Conservation (phyloP, 1,140 invertebrate genomes). For the Drosophila guanche region DNA sequence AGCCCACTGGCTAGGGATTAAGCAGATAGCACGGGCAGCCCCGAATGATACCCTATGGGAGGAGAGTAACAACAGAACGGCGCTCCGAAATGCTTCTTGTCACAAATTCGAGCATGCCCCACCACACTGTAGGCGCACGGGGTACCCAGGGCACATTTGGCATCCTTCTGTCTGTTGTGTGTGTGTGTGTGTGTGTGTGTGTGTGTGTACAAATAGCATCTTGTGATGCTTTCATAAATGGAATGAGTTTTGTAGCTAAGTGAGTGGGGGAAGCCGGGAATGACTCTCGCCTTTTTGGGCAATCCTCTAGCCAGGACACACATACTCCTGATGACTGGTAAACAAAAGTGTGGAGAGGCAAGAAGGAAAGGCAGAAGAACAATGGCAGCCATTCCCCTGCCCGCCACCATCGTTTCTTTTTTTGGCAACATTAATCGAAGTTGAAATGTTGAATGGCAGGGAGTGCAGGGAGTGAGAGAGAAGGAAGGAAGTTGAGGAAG, state of each 20-base stretch:
- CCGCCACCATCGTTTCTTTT: conserved; percentile 15
- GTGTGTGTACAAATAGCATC: too few species aligned
- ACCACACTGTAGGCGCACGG: too few species aligned
- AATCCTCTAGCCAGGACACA: conserved; percentile 4
- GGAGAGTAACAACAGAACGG: too few species aligned
- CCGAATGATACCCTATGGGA: too few species aligned
- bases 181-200: too few species aligned
- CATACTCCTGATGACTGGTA: conserved; percentile 39
- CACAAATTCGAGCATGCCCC: too few species aligned
- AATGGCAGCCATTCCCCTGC: conserved; percentile 15
- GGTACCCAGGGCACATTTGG: too few species aligned
- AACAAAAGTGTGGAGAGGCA: conserved; percentile 37
- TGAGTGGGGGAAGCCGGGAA: conserved; percentile 4
- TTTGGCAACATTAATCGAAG: conserved; percentile 73
- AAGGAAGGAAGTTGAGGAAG: conserved; percentile 51
- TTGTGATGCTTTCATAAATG: background rate
- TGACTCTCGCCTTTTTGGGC: conserved; percentile 32
- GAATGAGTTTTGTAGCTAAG: background rate
- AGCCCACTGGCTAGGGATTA: conserved; percentile 38
- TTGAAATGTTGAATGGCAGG: conserved; percentile 47
- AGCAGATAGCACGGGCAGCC: conserved; percentile 1
- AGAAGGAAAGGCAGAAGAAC: conserved; percentile 10
- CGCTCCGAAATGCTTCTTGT: too few species aligned
- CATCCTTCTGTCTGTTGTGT: too few species aligned
- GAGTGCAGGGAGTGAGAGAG: background rate